Percentiles rank a stretch among this genome's conserved stretches.
phyloP scores from a whole-genome alignment of 2,888 invertebrate genomes.

The Poecilus cupreus region DNA sequence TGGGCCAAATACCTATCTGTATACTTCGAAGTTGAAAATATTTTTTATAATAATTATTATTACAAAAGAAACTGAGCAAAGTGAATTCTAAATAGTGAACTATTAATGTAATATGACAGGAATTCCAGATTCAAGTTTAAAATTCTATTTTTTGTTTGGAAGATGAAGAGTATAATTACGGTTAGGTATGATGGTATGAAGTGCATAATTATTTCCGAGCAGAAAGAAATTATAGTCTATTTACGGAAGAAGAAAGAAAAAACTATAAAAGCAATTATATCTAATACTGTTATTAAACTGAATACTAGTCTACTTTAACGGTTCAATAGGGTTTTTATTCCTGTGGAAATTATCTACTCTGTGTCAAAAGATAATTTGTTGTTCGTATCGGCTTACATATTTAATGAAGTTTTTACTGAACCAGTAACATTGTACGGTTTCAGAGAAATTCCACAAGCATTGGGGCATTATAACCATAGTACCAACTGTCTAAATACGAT shows the following conservation, averaged over 20 bases:
- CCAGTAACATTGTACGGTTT: too few relatives aligned
- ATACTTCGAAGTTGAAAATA: too few relatives aligned
- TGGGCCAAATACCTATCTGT: too few relatives aligned
- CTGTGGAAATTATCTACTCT: constrained; percentile 1
- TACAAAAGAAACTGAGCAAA: too few relatives aligned
- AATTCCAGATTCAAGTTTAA: neutral
- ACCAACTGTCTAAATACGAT: too few relatives aligned
- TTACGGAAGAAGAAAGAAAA: constrained; percentile 17
- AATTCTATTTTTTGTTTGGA: neutral
- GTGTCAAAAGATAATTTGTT: constrained; percentile 21
- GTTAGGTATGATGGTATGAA: constrained; percentile 3
- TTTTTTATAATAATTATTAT: too few relatives aligned
- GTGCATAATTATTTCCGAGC: constrained; percentile 34
- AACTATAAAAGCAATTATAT: constrained; percentile 22
- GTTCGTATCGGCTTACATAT: constrained; percentile 10
- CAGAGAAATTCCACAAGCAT: too few relatives aligned
- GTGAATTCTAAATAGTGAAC: too few relatives aligned
- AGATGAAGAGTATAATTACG: constrained; percentile 33
- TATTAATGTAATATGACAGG: too few relatives aligned
- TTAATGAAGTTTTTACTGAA: constrained; percentile 23
- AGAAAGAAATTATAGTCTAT: constrained; percentile 31
- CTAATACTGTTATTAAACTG: constrained; percentile 25
- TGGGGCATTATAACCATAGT: too few relatives aligned
- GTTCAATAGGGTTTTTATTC: constrained; percentile 23
- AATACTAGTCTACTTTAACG: constrained; percentile 21